Base-by-base conservation (phyloP, 2,888 invertebrate genomes). In the Cheiracanthium punctorium region DNA sequence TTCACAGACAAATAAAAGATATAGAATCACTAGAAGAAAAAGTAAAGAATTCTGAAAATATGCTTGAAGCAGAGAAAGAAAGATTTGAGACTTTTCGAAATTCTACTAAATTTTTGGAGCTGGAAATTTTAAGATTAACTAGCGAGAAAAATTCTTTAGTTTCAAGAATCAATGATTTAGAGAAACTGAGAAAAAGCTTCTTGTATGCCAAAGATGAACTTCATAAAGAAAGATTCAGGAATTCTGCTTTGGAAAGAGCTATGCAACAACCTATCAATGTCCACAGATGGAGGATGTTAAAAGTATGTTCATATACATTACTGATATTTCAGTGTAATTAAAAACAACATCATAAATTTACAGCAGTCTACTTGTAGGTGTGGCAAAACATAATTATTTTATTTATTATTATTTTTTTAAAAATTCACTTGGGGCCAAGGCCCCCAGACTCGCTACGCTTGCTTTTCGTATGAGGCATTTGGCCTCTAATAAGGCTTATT, bases 221-320 rank as follows among this genome's bases (percentile, higher is more conserved):
- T n/a, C 58, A 73, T 8, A 75, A 81, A 29, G 86, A 86, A 80
- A 43, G 86, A 10, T 67, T 70, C 24, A 86, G 81, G 37, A 79
- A 79, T 52, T 71, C 72, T 43, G 86, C 86, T 1, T 72, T 86
- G 29, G 86, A 86, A 58, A 64, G 20, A 32, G 76, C 67, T 17
- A 86, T 86, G 72, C 86, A 86, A 28, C 75, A 75, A 12, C 86
- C 86, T 12, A 29, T 71, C 14, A 86, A 86, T 37, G 64, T 86
- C 32, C 86, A 86, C 20, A 37, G 86, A 32, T 86, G 86, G 86
- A 43, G 86, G 37, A 7, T 86, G 72, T 74, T 86, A 10, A 76
- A 86, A 28, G 86, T 86, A 85, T n/a, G n/a, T n/a, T n/a, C n/a
- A n/a, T n/a, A n/a, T n/a, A n/a, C n/a, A n/a, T n/a, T n/a, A n/a